Conservation (phyloP, 2,888 invertebrate genomes). For the Chymomyza procnemis region DNA sequence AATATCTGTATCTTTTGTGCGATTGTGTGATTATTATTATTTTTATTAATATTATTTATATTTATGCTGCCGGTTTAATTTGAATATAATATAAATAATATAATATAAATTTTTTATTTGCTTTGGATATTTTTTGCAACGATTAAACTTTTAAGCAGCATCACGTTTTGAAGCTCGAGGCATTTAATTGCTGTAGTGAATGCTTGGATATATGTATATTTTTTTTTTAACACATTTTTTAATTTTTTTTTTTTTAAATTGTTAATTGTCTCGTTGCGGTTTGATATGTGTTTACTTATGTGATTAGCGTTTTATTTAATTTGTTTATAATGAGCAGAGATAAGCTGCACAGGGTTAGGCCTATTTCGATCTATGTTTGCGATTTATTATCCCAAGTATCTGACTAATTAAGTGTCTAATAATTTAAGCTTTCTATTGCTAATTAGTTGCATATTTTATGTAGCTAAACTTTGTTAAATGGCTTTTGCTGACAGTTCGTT, state of each 20-base stretch:
- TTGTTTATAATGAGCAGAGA: not conserved
- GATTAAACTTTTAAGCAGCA: not conserved
- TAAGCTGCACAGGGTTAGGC: not conserved
- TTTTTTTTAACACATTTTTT: no score
- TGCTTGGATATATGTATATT: no score
- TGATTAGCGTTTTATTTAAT: constrained; percentile 24
- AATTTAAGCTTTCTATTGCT: not conserved
- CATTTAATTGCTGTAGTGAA: no score
- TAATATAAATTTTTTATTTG: constrained; percentile 48
- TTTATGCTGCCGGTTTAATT: constrained; percentile 43
- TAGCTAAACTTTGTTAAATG: not conserved
- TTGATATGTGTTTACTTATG: constrained; percentile 28
- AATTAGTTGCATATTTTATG: not conserved
- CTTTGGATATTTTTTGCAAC: constrained; percentile 11
- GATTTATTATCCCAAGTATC: not conserved
- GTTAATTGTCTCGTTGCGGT: constrained; percentile 32
- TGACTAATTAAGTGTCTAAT: no score
- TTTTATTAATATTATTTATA: constrained; percentile 58
- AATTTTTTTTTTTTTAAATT: constrained; percentile 10
- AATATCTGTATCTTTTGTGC: not conserved
- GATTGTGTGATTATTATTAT: constrained; percentile 19
- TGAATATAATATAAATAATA: constrained; percentile 47
- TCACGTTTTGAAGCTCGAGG: constrained; percentile 48
- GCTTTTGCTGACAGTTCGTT: not conserved
- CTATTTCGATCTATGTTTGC: not conserved